Evolutionary conservation across 2,797 vertebrate species (phyloP), one percentile per base, ranked within the genome.

Genomic region (Acridotheres tristis): DNA sequence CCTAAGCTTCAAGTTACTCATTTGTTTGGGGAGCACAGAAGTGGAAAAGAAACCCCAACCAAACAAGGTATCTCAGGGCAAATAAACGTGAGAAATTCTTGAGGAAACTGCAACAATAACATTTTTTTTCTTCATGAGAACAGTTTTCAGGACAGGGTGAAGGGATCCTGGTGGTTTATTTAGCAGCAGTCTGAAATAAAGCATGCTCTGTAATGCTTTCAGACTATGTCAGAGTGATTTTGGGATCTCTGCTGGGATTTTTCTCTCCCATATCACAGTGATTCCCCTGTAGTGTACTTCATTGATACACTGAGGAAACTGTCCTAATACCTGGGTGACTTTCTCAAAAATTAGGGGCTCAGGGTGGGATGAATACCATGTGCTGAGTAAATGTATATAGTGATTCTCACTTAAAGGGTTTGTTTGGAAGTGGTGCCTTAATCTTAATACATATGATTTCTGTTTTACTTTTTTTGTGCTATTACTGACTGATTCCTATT

Each of bases 211-310:
- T 68, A 36, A 65, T 51, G 8, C 72, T 90, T 91, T 66, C 66
- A 68, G 79, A 23, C 18, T 76, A 11, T 1, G 1, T 72, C 61
- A 50, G 4, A 80, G 40, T 86, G 2, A 32, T 85, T 82, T 67
- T 13, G 73, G 22, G 36, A 45, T 91, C 59, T 32, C 34, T 93
- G 32, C 26, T 79, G n/a, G 16, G 29, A 53, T 90, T 90, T 90
- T 76, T 50, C 16, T 87, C 26, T 80, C 20, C 20, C 3, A 0
- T 50, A 47, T 74, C 7, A 5, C 29, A 0, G 0, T 27, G 11
- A 72, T 75, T 50, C 26, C 18, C 63, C 65, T 78, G 27, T 83
- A 83, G 69, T 38, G 19, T 5, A 5, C 9, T 90, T 84, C n/a
- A 50, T 62, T 88, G 36, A 17, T 85, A 42, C 26, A 45, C 13